Percentiles rank a stretch among this genome's conserved stretches.
Conservation (phyloP, 2,113 vertebrate genomes). For the Mustelus asterias region DNA sequence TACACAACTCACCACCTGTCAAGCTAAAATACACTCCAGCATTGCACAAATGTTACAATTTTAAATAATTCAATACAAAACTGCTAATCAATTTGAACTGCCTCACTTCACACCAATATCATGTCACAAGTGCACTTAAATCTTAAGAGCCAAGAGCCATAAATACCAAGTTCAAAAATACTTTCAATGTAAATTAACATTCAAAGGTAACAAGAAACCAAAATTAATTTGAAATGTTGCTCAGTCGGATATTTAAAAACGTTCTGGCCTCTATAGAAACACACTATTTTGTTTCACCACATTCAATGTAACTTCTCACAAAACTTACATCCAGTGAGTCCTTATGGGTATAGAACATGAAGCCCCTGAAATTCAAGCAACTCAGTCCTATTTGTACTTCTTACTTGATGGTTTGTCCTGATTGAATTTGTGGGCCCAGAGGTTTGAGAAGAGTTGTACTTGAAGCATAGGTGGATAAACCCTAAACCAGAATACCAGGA, state of each 20-base stretch:
- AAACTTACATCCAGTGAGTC: not conserved
- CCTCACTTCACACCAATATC: not conserved
- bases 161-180: not conserved
- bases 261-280: not conserved
- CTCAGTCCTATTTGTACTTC: not conserved
- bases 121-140: not conserved
- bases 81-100: not conserved
- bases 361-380: not conserved
- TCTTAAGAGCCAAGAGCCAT: no score
- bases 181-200: not conserved
- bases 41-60: not conserved
- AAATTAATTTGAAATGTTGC: not conserved
- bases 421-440: not conserved
- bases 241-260: not conserved
- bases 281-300: not conserved
- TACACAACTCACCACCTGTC: not conserved
- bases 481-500: not conserved
- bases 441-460: not conserved
- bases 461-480: not conserved
- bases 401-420: not conserved
- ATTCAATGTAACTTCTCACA: not conserved
- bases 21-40: not conserved
- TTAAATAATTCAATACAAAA: not conserved
- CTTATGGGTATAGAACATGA: not conserved
- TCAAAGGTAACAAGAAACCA: not conserved